Base-by-base conservation (phyloP, 2,797 vertebrate species). In the Chiloscyllium punctatum region DNA sequence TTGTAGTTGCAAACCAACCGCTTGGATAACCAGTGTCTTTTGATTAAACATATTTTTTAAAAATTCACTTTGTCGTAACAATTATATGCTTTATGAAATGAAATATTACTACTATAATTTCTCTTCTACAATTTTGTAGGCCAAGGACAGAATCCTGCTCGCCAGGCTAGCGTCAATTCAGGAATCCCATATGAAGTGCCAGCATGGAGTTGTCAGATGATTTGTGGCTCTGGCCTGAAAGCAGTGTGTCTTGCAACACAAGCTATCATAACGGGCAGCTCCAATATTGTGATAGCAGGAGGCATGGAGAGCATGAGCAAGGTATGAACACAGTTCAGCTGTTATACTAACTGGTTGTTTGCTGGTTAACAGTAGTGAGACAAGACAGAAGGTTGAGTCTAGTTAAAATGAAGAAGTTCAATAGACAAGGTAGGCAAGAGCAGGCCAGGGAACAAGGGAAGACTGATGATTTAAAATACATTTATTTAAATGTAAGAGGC, bases 231-330 rank as follows among this genome's bases (percentile, higher is more conserved):
- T 0, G 99, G 99, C 91, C 97, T 99, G 82, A 99, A 99, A 96
- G 98, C 99, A 0, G 98, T 99, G 51, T 99, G 98, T 96, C 97
- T 99, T 30, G 99, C 98, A 77, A 98, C 98, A 96, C 99, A 99
- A 97, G 98, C 99, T 95, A 98, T 99, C 96, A 96, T 97, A 96
- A 95, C 90, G 0, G 99, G 98, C 74, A 99, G 99, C 95, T 97
- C 99, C 91, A 97, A 96, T 94, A 96, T 99, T 30, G 99, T 99
- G 96, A 98, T 99, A 0, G 99, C 99, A 48, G 99, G 99, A 51
- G 99, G 99, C 96, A 99, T 99, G 99, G 99, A 99, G 96, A 99
- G 97, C 72, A 99, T 99, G 99, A 99, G 99, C 97, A 98, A 97
- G 98, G 99, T 99, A 96, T 96, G 97, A 79, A 48, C 18, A 42